phyloP scores from a whole-genome alignment of 2,797 vertebrate species.

The Tokudaia muenninki region DNA sequence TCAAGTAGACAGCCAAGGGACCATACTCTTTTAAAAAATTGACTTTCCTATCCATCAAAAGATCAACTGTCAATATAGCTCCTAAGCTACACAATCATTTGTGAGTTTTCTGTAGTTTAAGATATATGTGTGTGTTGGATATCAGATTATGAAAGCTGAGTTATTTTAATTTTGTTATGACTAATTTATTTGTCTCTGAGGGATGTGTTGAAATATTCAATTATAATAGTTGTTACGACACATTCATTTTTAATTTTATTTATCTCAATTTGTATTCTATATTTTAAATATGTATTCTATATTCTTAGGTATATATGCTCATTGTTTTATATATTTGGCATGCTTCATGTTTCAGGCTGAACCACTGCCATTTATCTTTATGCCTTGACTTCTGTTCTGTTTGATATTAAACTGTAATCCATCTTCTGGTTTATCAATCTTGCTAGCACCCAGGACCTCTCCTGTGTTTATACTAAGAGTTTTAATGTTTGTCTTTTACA shows the following conservation, averaged over 20 bases:
- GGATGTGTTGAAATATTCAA: neutral
- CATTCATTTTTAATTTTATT: neutral
- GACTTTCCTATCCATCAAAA: neutral
- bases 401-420: constrained; percentile 14
- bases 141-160: neutral
- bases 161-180: neutral
- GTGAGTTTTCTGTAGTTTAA: neutral
- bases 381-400: constrained; percentile 21
- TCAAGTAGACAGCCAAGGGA: neutral
- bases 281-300: neutral
- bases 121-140: neutral
- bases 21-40: neutral
- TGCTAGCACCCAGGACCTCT: neutral
- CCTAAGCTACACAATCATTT: neutral
- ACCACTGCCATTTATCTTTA: constrained; percentile 20
- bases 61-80: neutral
- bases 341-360: neutral
- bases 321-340: neutral
- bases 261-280: neutral
- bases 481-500: constrained; percentile 52
- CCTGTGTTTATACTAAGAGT: neutral
- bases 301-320: neutral
- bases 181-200: constrained; percentile 24
- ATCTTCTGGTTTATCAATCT: constrained; percentile 13
- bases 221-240: neutral